These are phyloP conservation scores for Marronus borbonicus DNA, from an alignment of 2,888 invertebrate genomes.

Conservation along the genomic window DNA sequence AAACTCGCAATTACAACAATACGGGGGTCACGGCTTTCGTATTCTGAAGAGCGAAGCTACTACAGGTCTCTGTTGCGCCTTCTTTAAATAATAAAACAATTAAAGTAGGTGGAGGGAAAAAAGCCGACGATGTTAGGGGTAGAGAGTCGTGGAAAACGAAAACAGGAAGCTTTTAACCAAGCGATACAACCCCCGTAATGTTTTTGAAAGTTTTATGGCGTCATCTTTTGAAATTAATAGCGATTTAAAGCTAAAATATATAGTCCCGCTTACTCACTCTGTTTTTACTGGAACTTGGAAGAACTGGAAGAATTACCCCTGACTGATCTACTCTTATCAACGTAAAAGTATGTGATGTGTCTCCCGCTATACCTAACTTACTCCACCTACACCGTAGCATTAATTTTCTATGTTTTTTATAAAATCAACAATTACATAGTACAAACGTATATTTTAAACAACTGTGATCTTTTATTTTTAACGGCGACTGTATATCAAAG, in stretches of 20 bases:
- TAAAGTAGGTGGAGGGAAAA: slow-evolving; percentile 9
- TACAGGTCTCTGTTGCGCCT: slow-evolving; percentile 1
- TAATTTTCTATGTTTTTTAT: no score
- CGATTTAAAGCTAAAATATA: slow-evolving; percentile 54
- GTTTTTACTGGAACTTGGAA: no score
- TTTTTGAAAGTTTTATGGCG: slow-evolving; percentile 36
- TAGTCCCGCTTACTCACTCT: background rate
- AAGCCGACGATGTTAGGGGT: slow-evolving; percentile 4
- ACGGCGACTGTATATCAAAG: background rate
- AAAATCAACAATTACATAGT: no score
- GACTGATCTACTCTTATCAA: no score
- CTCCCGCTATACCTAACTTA: no score
- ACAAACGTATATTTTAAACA: no score
- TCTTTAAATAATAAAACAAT: slow-evolving; percentile 34
- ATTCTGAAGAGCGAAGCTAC: background rate
- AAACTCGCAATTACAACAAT: slow-evolving; percentile 3
- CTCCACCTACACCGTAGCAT: no score
- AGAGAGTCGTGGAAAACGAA: background rate
- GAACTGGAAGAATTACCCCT: no score
- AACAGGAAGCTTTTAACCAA: slow-evolving; percentile 44
- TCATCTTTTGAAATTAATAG: slow-evolving; percentile 53
- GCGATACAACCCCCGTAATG: slow-evolving; percentile 5
- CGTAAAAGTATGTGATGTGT: no score
- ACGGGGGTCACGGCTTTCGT: no score
- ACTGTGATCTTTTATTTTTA: no score